Evolutionary conservation across 2,888 invertebrate genomes (phyloP), one percentile per base, ranked within the genome.

Genomic region (Cabera pusaria): DNA sequence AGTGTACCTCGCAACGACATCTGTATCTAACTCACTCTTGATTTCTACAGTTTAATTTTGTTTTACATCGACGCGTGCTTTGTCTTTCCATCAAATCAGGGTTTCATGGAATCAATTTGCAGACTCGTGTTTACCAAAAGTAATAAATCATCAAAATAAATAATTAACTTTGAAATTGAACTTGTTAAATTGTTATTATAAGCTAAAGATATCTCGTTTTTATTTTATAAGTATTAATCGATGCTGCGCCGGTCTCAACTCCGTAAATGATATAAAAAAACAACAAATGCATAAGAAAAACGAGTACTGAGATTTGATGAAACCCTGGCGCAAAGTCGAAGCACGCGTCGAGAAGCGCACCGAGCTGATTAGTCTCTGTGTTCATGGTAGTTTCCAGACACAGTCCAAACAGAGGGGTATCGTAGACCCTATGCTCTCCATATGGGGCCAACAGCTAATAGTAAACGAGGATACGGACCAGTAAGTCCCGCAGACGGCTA

Each of bases 371-470:
- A 68, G 56, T 69, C 69, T 69, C 78, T 83, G 81, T 86, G 81
- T 86, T 86, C 83, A 77, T 72, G 86, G 83, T 89, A 94, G 94
- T 92, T 94, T 94, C 93, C 93, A 94, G 93, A 94, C 93, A 91
- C 93, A 93, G 91, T 93, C 93, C 92, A 96, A 96, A 94, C 95
- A 95, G 93, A 95, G 95, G 92, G 97, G 97, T 93, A 96, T 97
- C 93, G 96, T 97, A 94, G 97, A 97, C 93, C 97, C 97, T 92
- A 97, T 97, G 96, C 96, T 97, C 92, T 96, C 96, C 91, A 97
- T 97, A 92, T 97, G 97, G 97, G 97, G 97, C 91, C 97, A 97
- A 92, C 97, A 97, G 93, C 95, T 97, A 93, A 96, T 97, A 92
- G 96, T 97, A 91, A 96, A 96, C 94, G 97, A 97, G 94, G 97